phyloP scores from a whole-genome alignment of 2,797 vertebrate genomes.

The Toxotes lorentzi region DNA sequence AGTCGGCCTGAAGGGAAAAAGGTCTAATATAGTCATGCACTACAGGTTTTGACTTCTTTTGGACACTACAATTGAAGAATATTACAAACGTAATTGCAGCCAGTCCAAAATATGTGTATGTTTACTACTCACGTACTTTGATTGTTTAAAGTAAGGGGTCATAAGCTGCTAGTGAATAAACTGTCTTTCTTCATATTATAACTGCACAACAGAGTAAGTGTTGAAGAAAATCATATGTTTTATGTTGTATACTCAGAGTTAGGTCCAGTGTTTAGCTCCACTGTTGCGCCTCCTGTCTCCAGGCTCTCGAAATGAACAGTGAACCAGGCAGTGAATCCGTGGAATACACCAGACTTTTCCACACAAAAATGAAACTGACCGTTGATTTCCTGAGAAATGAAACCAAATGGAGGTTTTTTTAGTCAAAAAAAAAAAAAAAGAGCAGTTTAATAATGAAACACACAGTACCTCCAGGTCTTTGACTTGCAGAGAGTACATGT shows the following conservation, averaged over 20 bases:
- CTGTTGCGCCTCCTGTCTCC: constrained; percentile 70
- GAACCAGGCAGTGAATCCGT: constrained; percentile 88
- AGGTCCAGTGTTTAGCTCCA: constrained; percentile 85
- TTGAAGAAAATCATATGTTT: neutral
- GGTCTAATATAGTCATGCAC: too few relatives aligned
- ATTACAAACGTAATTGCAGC: neutral
- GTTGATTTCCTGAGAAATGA: constrained; percentile 77
- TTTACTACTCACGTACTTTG: neutral
- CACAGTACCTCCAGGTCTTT: constrained; percentile 76
- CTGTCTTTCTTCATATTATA: neutral
- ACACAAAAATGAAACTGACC: constrained; percentile 79
- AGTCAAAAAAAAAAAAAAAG: neutral
- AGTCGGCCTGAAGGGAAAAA: constrained; percentile 74
- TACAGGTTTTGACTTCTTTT: neutral
- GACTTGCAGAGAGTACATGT: constrained; percentile 86
- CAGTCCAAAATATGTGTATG: neutral
- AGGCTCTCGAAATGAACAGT: constrained; percentile 83
- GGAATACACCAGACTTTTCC: constrained; percentile 79
- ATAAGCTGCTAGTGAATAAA: neutral
- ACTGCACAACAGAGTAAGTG: neutral
- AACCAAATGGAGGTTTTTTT: constrained; percentile 25
- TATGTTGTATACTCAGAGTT: constrained; percentile 80
- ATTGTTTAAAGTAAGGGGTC: neutral
- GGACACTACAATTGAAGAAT: neutral
- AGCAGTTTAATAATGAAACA: neutral